Base-by-base conservation (phyloP, 2,888 invertebrate genomes). In the Emmelina monodactyla region DNA sequence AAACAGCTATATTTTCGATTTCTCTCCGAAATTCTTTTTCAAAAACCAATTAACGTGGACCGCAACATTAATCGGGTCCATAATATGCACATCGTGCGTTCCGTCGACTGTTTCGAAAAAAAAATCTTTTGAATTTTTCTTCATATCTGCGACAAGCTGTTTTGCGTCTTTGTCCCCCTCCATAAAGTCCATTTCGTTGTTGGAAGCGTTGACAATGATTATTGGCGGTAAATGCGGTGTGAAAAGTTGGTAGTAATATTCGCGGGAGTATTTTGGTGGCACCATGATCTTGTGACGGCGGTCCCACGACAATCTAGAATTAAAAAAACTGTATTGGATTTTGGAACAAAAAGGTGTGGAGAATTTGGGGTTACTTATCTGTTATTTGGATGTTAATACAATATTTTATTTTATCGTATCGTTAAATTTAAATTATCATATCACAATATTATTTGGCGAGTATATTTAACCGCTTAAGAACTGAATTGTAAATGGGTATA, bases 281-380 rank as follows among this genome's bases (percentile, higher is more conserved):
- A 25, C 6, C 3, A 25, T 3, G 3, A 25, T 10, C 9, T 11
- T 9, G 25, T n/a, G 11, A n/a, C 25, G 9, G 25, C 25, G 25
- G 25, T 25, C 25, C 25, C 25, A 25, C n/a, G 25, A 25, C 31
- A 63, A 57, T 40, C 66, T 67, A 51, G 1, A 46, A 46, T 16
- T 30, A 29, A 12, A 28, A 32, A 22, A 10, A n/a, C n/a, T n/a
- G n/a, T n/a, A n/a, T n/a, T n/a, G n/a, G n/a, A n/a, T n/a, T n/a
- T n/a, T n/a, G n/a, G n/a, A n/a, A n/a, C n/a, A n/a, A n/a, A n/a
- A n/a, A n/a, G n/a, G n/a, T n/a, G n/a, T n/a, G n/a, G 9, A n/a
- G n/a, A n/a, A n/a, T n/a, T n/a, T n/a, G n/a, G n/a, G n/a, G n/a
- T n/a, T n/a, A n/a, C n/a, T n/a, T n/a, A n/a, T n/a, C n/a, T n/a